Base-by-base conservation (phyloP, 2,797 vertebrate genomes). In the Alosa sapidissima region DNA sequence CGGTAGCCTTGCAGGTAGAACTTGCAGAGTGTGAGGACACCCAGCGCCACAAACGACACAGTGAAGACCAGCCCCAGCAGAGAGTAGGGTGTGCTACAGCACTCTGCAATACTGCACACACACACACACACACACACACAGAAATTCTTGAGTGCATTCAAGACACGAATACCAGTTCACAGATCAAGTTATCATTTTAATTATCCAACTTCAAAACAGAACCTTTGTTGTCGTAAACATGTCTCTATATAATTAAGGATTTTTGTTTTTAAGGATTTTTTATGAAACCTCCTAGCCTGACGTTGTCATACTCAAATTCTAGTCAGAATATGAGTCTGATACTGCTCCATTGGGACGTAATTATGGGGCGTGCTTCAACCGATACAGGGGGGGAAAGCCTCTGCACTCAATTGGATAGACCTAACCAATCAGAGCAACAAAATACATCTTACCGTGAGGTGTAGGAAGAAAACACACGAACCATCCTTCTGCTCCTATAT, bases 1-100 rank as follows among this genome's bases (percentile, higher is more conserved):
- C 98, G 93, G 89, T 99, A 99, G 84, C 98, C 98, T 89, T 99
- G 98, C 89, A 99, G 93, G 94, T 99, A 99, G 91, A 99, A 99
- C 94, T 99, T 99, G 97, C 98, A 99, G 91, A 99, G 97, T 0
- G 98, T 99, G 89, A 99, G 94, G 87, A 99, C 98, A 60, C 98
- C 98, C 94, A 99, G 91, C 36, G 98, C 98, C 65, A 99, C 96
- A 85, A 99, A 99, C 52, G 98, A 99, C 84, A 99, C 98, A 0
- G 98, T 99, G 91, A 99, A 99, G 78, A 99, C 97, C 93, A 99
- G 94, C n/a, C 98, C 98, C 93, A 99, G 91, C 82, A 99, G 95
- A 0, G 98, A 99, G 89, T 99, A 99, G 0, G 98, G 98, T 11
- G 97, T 98, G 92, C 98, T 98, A 89, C 98, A 99, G 93, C 98